Conservation (phyloP, 2,888 invertebrate genomes). For the Eupeodes luniger region DNA sequence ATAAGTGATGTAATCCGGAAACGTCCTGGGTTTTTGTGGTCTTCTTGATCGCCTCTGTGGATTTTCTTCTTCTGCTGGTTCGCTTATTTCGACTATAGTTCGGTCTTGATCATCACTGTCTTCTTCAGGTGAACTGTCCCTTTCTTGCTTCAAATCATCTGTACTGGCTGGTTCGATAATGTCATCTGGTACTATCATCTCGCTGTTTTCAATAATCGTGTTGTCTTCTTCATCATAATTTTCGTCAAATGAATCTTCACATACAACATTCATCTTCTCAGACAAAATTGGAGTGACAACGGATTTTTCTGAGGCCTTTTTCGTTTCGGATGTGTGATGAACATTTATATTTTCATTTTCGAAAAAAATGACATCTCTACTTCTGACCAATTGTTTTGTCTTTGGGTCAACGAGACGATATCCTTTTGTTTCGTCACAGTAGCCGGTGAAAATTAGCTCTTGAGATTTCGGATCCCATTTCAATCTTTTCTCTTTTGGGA, state of each 20-base stretch:
- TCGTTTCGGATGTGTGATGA: neutral
- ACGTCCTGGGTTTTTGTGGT: neutral
- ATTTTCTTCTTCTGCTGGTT: neutral
- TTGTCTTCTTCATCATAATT: conserved; percentile 3
- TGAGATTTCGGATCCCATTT: conserved; percentile 36
- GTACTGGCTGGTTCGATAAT: neutral
- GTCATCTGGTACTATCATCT: conserved; percentile 15
- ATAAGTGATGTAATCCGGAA: conserved; percentile 22
- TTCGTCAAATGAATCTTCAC: neutral
- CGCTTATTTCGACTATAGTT: neutral
- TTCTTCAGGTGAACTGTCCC: neutral
- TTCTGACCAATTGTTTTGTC: conserved; percentile 21
- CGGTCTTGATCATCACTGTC: neutral
- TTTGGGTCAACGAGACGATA: conserved; percentile 15
- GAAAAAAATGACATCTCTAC: conserved; percentile 20
- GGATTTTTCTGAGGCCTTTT: neutral
- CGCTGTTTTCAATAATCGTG: conserved; percentile 2
- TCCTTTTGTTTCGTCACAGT: conserved; percentile 30
- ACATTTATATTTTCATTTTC: conserved; percentile 5
- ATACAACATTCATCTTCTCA: neutral
- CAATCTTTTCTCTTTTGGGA: conserved; percentile 28
- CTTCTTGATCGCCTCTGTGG: neutral
- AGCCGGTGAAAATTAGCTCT: conserved; percentile 18
- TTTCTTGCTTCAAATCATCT: neutral
- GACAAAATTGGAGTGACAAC: neutral